Evolutionary conservation across 2,888 invertebrate genomes (phyloP).

Genomic region (Euzophera pinguis): DNA sequence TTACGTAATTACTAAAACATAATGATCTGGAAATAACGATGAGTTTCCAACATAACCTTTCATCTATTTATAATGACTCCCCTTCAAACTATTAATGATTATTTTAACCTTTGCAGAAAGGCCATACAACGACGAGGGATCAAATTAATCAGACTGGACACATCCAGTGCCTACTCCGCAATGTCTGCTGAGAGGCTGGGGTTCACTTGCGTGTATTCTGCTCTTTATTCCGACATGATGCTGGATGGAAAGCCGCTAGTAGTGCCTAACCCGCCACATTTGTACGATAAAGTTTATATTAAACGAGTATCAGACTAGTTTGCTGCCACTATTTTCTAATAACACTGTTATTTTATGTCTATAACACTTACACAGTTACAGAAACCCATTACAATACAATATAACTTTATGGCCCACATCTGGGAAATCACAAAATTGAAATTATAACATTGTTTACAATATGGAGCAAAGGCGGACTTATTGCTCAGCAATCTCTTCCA

Average conservation of each 20-base stretch:
- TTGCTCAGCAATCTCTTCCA: too few species aligned
- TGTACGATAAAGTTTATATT: slow-evolving; percentile 78
- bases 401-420: too few species aligned
- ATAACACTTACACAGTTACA: too few species aligned
- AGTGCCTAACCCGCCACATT: slow-evolving; percentile 83
- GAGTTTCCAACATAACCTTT: background rate
- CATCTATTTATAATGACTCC: background rate
- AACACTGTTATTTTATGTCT: too few species aligned
- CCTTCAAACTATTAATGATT: background rate
- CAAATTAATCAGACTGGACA: slow-evolving; percentile 84
- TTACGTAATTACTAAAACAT: background rate
- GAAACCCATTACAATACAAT: too few species aligned
- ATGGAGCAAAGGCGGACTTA: too few species aligned
- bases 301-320: slow-evolving; percentile 34
- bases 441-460: too few species aligned
- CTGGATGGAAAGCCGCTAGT: slow-evolving; percentile 81
- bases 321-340: too few species aligned
- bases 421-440: too few species aligned
- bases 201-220: slow-evolving; percentile 83
- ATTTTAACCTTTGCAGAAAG: slow-evolving; percentile 71
- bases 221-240: slow-evolving; percentile 83
- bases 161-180: slow-evolving; percentile 88
- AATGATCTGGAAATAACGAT: background rate
- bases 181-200: slow-evolving; percentile 85
- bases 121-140: slow-evolving; percentile 73